phyloP scores from a whole-genome alignment of 2,888 invertebrate genomes.

The Entomobrya multifasciata region DNA sequence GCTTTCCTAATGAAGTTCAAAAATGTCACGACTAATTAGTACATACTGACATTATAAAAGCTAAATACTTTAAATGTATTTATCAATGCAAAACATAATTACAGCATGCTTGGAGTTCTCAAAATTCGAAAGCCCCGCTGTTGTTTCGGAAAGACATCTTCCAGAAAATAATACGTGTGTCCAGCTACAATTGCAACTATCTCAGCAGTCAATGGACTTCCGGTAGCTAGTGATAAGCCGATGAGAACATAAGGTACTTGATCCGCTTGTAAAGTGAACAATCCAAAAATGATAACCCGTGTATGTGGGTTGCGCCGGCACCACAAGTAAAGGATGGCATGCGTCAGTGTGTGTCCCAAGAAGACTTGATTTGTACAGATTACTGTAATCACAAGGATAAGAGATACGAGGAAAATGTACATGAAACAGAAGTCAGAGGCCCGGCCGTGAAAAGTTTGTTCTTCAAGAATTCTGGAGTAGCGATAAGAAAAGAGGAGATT shows the following conservation, averaged over 20 bases:
- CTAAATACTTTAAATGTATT: neutral
- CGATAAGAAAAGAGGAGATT: conserved; percentile 48
- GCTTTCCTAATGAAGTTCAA: neutral
- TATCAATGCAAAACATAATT: neutral
- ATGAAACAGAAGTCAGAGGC: conserved; percentile 36
- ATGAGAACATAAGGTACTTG: conserved; percentile 23
- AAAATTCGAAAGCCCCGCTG: conserved; percentile 39
- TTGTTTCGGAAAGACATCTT: conserved; percentile 43
- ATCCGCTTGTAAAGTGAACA: conserved; percentile 21
- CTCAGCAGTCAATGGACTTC: conserved; percentile 8
- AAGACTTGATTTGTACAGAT: conserved; percentile 12
- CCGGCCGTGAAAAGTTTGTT: neutral
- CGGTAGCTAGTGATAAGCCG: conserved; percentile 4
- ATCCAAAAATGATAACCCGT: conserved; percentile 20
- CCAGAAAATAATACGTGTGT: conserved; percentile 41
- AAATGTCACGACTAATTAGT: no score
- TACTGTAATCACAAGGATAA: neutral
- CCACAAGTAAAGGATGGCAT: conserved; percentile 50
- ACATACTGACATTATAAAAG: no score
- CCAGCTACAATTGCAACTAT: conserved; percentile 11
- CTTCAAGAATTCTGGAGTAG: conserved; percentile 39
- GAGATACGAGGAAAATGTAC: neutral
- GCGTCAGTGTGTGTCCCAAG: conserved; percentile 8
- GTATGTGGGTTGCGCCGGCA: conserved; percentile 18
- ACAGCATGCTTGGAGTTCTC: conserved; percentile 32